phyloP scores from a whole-genome alignment of 2,797 vertebrate species.

The Cygnus olor region DNA sequence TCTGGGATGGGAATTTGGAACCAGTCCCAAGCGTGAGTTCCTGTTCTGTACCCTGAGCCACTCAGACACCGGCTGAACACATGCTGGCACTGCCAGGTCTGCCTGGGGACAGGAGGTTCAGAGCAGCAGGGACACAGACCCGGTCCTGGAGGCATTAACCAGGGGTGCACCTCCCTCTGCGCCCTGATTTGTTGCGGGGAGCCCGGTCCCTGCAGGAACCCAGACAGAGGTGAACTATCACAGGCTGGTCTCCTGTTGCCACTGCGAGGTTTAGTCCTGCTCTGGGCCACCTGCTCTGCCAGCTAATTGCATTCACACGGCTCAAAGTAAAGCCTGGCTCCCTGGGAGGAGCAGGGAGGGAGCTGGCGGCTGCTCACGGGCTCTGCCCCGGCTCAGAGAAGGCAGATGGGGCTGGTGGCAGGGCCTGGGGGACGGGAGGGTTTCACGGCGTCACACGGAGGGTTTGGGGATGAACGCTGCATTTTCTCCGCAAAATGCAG shows the following conservation, averaged over 20 bases:
- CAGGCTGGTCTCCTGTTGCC: background rate
- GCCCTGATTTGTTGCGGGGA: background rate
- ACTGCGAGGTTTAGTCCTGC: background rate
- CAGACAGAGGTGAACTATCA: background rate
- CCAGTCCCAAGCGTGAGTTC: background rate
- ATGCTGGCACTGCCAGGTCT: accelerated
- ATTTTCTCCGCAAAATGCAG: conserved; percentile 17
- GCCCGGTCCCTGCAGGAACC: background rate
- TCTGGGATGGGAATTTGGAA: background rate
- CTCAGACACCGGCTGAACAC: background rate
- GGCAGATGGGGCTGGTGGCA: background rate
- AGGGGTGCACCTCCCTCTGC: background rate
- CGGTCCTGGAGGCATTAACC: background rate
- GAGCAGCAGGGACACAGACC: background rate
- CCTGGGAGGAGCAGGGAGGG: background rate
- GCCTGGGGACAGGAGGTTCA: background rate
- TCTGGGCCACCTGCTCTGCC: background rate
- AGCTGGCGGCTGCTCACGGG: background rate
- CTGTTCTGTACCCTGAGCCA: background rate
- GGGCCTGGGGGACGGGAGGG: background rate
- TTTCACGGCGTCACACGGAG: background rate
- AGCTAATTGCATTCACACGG: background rate
- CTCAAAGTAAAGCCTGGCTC: background rate
- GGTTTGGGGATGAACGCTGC: background rate
- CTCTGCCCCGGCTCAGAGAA: background rate